phyloP scores from a whole-genome alignment of 2,113 vertebrate species.

The Hoplias malabaricus region DNA sequence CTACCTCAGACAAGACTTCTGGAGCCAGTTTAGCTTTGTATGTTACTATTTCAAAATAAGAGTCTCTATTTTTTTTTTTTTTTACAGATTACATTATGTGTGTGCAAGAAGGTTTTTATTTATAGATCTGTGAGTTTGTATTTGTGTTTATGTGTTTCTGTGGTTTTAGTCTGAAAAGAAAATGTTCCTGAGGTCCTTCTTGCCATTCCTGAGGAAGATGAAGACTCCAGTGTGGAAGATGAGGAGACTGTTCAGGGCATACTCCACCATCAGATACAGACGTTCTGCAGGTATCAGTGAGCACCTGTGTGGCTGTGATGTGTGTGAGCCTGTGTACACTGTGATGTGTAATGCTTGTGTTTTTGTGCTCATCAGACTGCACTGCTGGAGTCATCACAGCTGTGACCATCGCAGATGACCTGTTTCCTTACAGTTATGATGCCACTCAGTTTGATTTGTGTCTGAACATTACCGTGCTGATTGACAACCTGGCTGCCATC shows the following conservation, averaged over 20 bases:
- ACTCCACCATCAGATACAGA: neutral
- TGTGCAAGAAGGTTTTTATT: neutral
- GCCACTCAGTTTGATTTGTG: constrained; percentile 66
- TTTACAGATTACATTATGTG: neutral
- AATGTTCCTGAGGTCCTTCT: neutral
- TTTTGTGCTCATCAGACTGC: neutral
- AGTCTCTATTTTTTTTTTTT: neutral
- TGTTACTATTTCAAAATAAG: neutral
- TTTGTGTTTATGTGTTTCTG: constrained; percentile 22
- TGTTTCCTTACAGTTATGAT: constrained; percentile 48
- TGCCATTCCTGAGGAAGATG: constrained; percentile 10
- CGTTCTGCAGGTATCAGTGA: neutral
- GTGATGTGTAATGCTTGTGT: no score
- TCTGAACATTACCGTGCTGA: constrained; percentile 54
- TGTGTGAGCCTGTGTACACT: no score
- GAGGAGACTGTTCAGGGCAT: constrained; percentile 28
- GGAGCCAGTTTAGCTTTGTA: constrained; percentile 50
- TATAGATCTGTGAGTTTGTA: no score
- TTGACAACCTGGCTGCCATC: constrained; percentile 65
- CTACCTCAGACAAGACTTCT: constrained; percentile 60
- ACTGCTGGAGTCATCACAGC: no score
- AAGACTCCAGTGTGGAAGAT: constrained; percentile 18
- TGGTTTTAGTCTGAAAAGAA: neutral
- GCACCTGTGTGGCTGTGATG: no score
- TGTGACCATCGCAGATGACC: no score